Percentiles rank a stretch among this genome's conserved stretches.
phyloP scores from a whole-genome alignment of 2,113 vertebrate species.

The Semicossyphus pulcher region DNA sequence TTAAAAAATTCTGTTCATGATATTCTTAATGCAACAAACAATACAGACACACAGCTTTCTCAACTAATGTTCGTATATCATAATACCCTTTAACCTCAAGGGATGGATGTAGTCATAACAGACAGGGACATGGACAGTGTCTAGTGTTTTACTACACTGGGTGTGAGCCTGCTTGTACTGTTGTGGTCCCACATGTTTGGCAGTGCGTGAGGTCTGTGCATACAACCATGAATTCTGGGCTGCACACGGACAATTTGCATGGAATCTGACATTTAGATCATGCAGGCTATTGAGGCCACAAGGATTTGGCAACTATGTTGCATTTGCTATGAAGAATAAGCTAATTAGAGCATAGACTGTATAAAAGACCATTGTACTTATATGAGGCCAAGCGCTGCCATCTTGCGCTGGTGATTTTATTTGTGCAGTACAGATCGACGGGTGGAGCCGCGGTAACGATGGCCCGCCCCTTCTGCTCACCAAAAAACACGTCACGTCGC shows the following conservation, averaged over 20 bases:
- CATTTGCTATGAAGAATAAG: not conserved
- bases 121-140: not conserved
- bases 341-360: no score
- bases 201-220: not conserved
- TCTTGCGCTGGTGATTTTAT: not conserved
- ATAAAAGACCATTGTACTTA: no score
- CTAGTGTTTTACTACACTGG: not conserved
- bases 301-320: not conserved
- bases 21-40: not conserved
- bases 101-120: not conserved
- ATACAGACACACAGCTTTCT: not conserved
- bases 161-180: not conserved
- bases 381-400: no score
- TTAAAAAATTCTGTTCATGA: not conserved
- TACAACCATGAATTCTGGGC: not conserved
- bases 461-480: no score
- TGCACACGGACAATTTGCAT: not conserved
- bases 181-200: not conserved
- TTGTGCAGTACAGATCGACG: no score
- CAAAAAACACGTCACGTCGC: no score
- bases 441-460: no score
- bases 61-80: not conserved
- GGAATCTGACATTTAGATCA: not conserved
- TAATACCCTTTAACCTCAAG: not conserved
- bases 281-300: not conserved